Evolutionary conservation across 2,113 vertebrate species (phyloP), one percentile per base, ranked within the genome.

Genomic region (Chaetodon trifascialis): DNA sequence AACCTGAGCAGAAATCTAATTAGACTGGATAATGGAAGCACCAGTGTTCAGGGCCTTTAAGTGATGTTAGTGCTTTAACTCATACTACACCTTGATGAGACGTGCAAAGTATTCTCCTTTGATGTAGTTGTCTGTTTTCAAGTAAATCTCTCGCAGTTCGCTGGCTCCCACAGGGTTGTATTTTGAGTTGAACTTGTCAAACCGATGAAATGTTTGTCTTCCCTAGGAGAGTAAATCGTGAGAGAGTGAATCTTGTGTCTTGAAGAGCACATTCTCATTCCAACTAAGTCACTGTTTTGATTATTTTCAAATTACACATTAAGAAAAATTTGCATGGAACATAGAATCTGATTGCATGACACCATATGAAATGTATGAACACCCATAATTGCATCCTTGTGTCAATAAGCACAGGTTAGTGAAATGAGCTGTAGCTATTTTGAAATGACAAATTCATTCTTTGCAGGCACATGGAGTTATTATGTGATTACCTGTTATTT

Each of bases 161-260:
- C 97, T 99, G 86, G 98, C 98, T 83, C 98, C 98, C 67, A 99
- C 96, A 0, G 98, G 98, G 92, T 99, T 99, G 93, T 99, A 99
- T 82, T 99, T 99, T 62, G 98, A 97, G 93, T 99, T 99, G 94
- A 99, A 99, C 95, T 99, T 99, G 94, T 99, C 98, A 88, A 99
- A 99, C 12, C 98, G 96, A 89, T 99, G 98, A 92, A 99, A 99
- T 0, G 98, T 99, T 91, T 99, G 98, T 70, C 98, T 97, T 46
- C 97, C 98, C 98, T 99, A 75, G 16, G 49, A 91, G 30, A 54
- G 34, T 40, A 16, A 86, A 71, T 30, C n/a, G 64, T 62, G 11
- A 30, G 65, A 56, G 19, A 15, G 70, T 72, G 38, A 82, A 76
- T 60, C 38, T 73, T 55, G 25, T 36, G 58, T 11, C 69, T 60